These are phyloP conservation scores for Scaptomyza polygonia DNA, from an alignment of 2,888 invertebrate genomes.

Conservation along the genomic window DNA sequence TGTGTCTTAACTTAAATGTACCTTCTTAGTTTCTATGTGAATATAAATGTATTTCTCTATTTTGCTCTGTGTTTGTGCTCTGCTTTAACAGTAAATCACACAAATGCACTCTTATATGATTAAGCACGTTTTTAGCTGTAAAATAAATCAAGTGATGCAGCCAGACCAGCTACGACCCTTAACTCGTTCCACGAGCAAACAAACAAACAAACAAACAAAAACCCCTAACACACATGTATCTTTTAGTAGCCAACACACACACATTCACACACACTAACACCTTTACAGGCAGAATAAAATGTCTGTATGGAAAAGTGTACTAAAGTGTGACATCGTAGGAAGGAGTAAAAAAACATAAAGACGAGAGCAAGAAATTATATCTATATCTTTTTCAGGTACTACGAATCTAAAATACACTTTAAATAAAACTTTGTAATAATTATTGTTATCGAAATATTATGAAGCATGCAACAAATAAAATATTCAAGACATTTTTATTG, in stretches of 20 bases:
- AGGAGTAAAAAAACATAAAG: constrained; percentile 21
- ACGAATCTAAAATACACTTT: constrained; percentile 31
- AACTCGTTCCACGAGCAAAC: constrained; percentile 48
- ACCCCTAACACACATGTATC: constrained; percentile 34
- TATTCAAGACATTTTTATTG: too few relatives aligned
- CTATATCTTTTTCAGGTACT: background rate
- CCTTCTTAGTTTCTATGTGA: constrained; percentile 16
- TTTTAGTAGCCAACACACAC: constrained; percentile 2
- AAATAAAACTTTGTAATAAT: background rate
- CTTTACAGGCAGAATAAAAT: constrained; percentile 37
- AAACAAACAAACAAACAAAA: constrained; percentile 70
- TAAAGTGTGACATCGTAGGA: constrained; percentile 27
- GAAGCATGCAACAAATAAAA: too few relatives aligned
- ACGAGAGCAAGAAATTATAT: constrained; percentile 17
- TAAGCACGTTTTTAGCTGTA: constrained; percentile 80
- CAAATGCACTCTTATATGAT: constrained; percentile 81
- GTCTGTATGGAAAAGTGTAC: constrained; percentile 34
- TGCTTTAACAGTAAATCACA: constrained; percentile 68
- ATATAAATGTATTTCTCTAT: constrained; percentile 4
- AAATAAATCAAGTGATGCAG: constrained; percentile 78
- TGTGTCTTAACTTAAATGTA: constrained; percentile 19
- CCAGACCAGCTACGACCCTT: constrained; percentile 35
- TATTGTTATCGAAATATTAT: too few relatives aligned
- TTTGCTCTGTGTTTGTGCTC: constrained; percentile 43
- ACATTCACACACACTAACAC: background rate